Conservation (phyloP, 92 coral and sea anemone genomes). For the Parazoanthus atlanticus region DNA sequence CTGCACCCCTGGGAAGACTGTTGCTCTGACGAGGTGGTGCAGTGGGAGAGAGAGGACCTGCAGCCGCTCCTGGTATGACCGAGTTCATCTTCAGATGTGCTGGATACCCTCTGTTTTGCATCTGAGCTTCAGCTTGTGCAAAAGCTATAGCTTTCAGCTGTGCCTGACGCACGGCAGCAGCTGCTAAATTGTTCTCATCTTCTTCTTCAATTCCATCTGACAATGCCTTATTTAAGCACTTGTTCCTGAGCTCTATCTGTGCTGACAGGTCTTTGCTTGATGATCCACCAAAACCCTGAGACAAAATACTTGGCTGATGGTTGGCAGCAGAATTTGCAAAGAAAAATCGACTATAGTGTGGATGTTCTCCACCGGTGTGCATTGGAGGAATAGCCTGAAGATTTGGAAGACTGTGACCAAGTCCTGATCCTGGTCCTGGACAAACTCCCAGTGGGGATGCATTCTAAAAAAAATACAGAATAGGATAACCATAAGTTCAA, state of each 20-base stretch:
- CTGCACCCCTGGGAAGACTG: constrained; percentile 68
- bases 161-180: constrained; percentile 87
- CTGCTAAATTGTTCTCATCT: constrained; percentile 77
- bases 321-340: constrained; percentile 54
- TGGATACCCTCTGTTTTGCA: constrained; percentile 62
- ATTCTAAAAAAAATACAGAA: constrained; percentile 50
- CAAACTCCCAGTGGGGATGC: constrained; percentile 83
- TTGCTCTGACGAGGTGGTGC: constrained; percentile 61
- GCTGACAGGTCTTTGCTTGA: constrained; percentile 56
- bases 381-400: constrained; percentile 92
- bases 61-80: constrained; percentile 56
- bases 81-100: constrained; percentile 66
- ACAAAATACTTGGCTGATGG: constrained; percentile 51
- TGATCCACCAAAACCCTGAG: constrained; percentile 53
- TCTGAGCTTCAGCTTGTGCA: constrained; percentile 90
- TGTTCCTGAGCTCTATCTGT: constrained; percentile 81
- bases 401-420: constrained; percentile 96
- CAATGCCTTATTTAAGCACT: constrained; percentile 76
- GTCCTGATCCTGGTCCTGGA: constrained; percentile 82
- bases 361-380: constrained; percentile 78
- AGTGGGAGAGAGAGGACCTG: constrained; percentile 51
- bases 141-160: constrained; percentile 90
- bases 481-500: too few species aligned
- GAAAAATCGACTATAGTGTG: constrained; percentile 79
- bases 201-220: constrained; percentile 97